Percentiles rank a stretch among this genome's conserved stretches.
phyloP scores from a whole-genome alignment of 37 sponge, comb jelly and placozoan genomes.

The Corticium candelabrum region DNA sequence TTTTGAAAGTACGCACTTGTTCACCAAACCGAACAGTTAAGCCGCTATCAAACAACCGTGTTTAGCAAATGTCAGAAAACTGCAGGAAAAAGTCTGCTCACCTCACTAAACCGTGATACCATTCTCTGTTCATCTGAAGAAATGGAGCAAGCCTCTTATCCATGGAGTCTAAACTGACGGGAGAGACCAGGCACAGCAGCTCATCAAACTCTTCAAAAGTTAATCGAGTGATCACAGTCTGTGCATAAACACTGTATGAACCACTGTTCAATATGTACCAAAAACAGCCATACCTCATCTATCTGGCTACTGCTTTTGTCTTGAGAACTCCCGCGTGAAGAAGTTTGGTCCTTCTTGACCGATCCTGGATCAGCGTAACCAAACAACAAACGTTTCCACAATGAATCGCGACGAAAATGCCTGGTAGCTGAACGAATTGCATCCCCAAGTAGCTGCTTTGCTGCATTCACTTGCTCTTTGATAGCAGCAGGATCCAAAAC shows the following conservation, averaged over 20 bases:
- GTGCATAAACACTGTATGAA: too few species aligned
- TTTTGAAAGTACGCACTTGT: too few species aligned
- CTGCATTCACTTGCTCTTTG: not conserved
- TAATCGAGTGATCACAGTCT: too few species aligned
- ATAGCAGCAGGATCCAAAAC: not conserved
- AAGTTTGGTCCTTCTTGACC: too few species aligned
- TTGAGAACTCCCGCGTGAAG: too few species aligned
- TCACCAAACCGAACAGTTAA: too few species aligned
- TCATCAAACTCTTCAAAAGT: not conserved
- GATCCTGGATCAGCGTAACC: not conserved
- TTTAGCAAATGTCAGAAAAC: too few species aligned
- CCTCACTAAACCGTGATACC: not conserved
- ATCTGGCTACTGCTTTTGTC: too few species aligned
- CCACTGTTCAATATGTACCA: too few species aligned
- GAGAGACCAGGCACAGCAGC: not conserved
- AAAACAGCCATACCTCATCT: too few species aligned
- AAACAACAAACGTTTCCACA: conserved; percentile 6
- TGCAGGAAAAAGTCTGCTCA: not conserved
- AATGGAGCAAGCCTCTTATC: not conserved
- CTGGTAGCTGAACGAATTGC: not conserved
- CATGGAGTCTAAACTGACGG: not conserved
- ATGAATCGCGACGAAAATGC: not conserved
- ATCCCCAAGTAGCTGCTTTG: not conserved
- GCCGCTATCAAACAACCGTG: too few species aligned
- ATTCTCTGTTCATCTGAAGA: not conserved